Evolutionary conservation across 2,888 invertebrate genomes (phyloP).

Genomic region (Plebejus anna): DNA sequence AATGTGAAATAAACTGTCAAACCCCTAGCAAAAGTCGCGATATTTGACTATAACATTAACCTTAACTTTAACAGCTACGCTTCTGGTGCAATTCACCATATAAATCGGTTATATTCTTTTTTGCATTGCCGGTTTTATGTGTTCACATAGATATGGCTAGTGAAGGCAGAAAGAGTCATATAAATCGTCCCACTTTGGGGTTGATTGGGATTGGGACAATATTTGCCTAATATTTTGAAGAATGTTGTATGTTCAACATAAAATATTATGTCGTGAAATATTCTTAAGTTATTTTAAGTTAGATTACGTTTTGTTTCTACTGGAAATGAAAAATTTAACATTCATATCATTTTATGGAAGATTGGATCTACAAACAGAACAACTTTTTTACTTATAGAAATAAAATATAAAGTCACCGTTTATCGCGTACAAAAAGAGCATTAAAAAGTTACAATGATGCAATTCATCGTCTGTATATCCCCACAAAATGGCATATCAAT

Average conservation of each 20-base stretch:
- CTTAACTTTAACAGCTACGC: too few species aligned
- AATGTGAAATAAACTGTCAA: too few species aligned
- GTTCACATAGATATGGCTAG: too few species aligned
- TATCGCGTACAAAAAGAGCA: not conserved
- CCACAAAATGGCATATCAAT: not conserved
- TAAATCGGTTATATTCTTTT: too few species aligned
- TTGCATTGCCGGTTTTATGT: too few species aligned
- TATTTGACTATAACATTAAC: too few species aligned
- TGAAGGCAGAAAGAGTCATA: too few species aligned
- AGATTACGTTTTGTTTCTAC: not conserved
- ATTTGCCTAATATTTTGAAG: too few species aligned
- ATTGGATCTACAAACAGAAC: not conserved
- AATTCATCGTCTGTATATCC: not conserved
- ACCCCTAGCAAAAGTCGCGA: too few species aligned
- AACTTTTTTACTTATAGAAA: not conserved
- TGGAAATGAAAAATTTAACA: not conserved
- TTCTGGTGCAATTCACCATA: too few species aligned
- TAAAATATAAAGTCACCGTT: not conserved
- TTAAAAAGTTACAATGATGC: not conserved
- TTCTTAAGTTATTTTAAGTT: not conserved
- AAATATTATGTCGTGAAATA: not conserved
- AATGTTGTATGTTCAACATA: not conserved
- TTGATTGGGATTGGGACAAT: too few species aligned
- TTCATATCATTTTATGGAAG: not conserved
- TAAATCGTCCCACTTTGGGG: too few species aligned